phyloP scores from a whole-genome alignment of 2,113 vertebrate genomes.

The Otolemur garnettii region DNA sequence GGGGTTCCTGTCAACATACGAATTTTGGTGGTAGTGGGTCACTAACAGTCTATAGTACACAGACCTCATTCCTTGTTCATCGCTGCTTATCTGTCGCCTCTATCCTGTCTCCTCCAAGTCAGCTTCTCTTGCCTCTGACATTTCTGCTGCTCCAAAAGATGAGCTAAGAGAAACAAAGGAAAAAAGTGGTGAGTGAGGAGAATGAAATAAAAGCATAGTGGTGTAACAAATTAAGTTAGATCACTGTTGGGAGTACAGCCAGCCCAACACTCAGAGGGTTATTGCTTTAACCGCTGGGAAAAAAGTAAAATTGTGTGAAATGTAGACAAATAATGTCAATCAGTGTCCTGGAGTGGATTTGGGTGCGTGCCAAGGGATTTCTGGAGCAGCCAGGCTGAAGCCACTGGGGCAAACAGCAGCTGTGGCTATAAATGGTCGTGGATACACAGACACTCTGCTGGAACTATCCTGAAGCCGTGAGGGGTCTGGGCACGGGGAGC shows the following conservation, averaged over 20 bases:
- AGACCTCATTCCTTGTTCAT: background rate
- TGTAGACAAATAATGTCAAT: background rate
- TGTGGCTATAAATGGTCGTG: background rate
- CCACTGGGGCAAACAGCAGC: background rate
- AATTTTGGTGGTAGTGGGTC: background rate
- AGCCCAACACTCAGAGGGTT: background rate
- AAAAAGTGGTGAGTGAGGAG: background rate
- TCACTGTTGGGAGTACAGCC: background rate
- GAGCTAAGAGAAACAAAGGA: slow-evolving; percentile 34
- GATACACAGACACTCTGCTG: background rate
- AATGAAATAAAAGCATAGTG: slow-evolving; percentile 29
- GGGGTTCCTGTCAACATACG: background rate
- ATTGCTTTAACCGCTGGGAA: slow-evolving; percentile 21
- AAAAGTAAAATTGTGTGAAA: background rate
- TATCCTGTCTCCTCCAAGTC: background rate
- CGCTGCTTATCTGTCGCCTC: background rate
- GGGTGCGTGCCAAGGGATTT: background rate
- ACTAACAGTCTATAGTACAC: background rate
- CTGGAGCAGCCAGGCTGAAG: background rate
- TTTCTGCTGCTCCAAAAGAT: background rate
- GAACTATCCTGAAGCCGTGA: background rate
- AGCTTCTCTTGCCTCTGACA: background rate
- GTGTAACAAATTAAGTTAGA: slow-evolving; percentile 15
- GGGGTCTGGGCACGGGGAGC: background rate
- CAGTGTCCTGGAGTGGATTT: background rate